A percentile compares a stretch with the other conserved stretches of the same genome.
Conservation (phyloP, 2,797 vertebrate species). For the Triplophysa yarkandensis region DNA sequence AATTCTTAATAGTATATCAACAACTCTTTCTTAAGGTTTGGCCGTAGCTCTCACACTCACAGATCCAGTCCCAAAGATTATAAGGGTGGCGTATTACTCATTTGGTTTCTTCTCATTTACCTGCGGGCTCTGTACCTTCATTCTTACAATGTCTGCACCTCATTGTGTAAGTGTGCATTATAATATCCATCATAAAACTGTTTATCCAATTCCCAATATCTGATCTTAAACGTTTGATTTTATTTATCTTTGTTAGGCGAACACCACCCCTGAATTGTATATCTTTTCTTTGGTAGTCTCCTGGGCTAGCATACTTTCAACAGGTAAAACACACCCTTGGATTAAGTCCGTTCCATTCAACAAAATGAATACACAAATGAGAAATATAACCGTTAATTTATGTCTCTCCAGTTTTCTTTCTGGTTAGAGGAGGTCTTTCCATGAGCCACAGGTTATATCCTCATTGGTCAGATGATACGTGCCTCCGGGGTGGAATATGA, state of each 20-base stretch:
- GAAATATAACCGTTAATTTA: conserved; percentile 25
- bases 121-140: conserved; percentile 72
- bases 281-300: conserved; percentile 71
- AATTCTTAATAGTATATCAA: not conserved
- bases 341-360: not conserved
- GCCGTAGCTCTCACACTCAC: conserved; percentile 72
- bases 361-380: not conserved
- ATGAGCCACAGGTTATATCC: conserved; percentile 58
- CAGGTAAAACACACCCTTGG: conserved; percentile 66
- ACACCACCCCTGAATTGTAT: conserved; percentile 78
- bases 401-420: conserved; percentile 68
- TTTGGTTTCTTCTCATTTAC: conserved; percentile 79
- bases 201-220: not conserved
- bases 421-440: conserved; percentile 69
- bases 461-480: conserved; percentile 46
- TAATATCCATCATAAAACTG: not conserved
- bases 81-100: conserved; percentile 67
- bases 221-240: not conserved
- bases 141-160: conserved; percentile 74
- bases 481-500: conserved; percentile 59
- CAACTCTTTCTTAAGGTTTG: conserved; percentile 67
- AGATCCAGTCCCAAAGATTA: conserved; percentile 71
- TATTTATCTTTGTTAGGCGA: conserved; percentile 61
- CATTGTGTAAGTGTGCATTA: conserved; percentile 74
- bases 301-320: conserved; percentile 65